A percentile compares a stretch with the other conserved stretches of the same genome.
Conservation (phyloP, 2,113 vertebrate genomes). For the Australoheros scitulus region DNA sequence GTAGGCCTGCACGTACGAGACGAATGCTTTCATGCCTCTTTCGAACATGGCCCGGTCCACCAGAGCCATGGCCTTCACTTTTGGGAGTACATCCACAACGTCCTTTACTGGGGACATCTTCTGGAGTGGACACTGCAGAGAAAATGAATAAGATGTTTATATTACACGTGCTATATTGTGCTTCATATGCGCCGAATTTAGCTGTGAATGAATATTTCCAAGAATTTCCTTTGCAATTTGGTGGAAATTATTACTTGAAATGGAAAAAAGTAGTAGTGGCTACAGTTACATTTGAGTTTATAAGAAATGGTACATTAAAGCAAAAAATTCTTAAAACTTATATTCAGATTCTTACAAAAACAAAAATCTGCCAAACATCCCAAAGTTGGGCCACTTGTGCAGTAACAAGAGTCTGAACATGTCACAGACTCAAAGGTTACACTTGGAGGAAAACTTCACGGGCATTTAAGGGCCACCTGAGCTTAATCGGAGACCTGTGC, state of each 20-base stretch:
- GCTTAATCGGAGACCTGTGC: no score
- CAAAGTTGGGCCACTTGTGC: no score
- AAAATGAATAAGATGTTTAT: not conserved
- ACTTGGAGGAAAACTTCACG: no score
- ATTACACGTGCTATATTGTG: not conserved
- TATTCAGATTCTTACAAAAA: no score
- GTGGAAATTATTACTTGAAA: not conserved
- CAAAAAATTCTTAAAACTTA: not conserved
- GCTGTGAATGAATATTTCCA: not conserved
- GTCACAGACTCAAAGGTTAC: no score
- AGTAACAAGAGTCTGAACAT: no score
- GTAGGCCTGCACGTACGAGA: slow-evolving; percentile 91
- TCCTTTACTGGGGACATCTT: slow-evolving; percentile 78
- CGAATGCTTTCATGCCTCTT: slow-evolving; percentile 91
- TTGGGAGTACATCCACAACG: slow-evolving; percentile 86
- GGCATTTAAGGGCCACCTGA: no score
- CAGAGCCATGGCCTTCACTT: slow-evolving; percentile 84
- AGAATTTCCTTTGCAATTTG: not conserved
- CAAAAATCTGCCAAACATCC: no score
- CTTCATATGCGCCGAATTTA: not conserved
- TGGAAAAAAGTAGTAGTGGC: not conserved
- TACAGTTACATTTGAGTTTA: not conserved
- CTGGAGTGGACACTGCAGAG: slow-evolving; percentile 89
- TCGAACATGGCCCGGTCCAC: slow-evolving; percentile 91
- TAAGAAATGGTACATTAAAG: not conserved